Evolutionary conservation across 2,888 invertebrate genomes (phyloP).

Genomic region (Polymixis lichenea): DNA sequence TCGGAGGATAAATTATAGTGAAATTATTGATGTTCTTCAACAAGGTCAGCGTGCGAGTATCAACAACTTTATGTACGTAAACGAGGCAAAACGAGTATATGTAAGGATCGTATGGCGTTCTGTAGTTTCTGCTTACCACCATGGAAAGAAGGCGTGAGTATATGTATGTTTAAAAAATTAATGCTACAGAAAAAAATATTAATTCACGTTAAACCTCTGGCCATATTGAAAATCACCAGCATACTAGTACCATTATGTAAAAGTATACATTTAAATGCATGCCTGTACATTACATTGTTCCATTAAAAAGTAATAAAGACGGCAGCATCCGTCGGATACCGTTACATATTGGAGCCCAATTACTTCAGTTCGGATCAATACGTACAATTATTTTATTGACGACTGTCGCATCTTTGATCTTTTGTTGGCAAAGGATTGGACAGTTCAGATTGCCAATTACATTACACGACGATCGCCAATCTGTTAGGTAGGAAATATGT

Average conservation of each 20-base stretch:
- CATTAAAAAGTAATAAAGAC: slow-evolving; percentile 40
- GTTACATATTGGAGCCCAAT: slow-evolving; percentile 46
- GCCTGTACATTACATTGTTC: neutral
- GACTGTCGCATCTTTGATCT: slow-evolving; percentile 29
- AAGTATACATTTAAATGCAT: slow-evolving; percentile 6
- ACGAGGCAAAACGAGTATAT: too few relatives aligned
- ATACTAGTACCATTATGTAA: neutral
- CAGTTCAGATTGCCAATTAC: neutral
- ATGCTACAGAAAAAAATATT: neutral
- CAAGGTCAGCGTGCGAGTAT: too few relatives aligned
- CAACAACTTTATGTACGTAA: too few relatives aligned
- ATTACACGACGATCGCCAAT: neutral
- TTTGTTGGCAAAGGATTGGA: neutral
- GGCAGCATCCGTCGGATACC: slow-evolving; percentile 24
- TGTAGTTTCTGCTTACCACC: too few relatives aligned
- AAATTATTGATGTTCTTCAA: too few relatives aligned
- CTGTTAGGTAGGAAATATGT: neutral
- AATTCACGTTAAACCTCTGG: neutral
- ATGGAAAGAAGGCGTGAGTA: too few relatives aligned
- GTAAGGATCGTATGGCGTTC: too few relatives aligned
- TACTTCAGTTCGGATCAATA: slow-evolving; percentile 47
- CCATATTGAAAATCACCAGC: neutral
- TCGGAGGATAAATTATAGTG: too few relatives aligned
- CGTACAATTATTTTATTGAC: slow-evolving; percentile 46
- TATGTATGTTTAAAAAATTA: too few relatives aligned